Base-by-base conservation (phyloP, 2,113 vertebrate genomes). In the Centrocercus urophasianus region DNA sequence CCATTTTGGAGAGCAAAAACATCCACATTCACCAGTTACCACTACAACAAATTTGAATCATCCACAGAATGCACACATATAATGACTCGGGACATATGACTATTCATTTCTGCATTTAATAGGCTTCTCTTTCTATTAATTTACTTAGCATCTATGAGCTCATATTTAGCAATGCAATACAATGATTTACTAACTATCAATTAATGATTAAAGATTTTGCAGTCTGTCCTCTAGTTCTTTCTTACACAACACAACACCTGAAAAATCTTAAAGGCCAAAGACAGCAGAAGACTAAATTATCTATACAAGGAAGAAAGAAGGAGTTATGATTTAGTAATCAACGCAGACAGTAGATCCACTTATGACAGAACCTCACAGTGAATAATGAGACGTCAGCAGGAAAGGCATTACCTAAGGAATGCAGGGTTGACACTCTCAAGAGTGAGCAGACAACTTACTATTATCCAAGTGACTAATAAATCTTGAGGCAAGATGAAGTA, bases 41-140 rank as follows among this genome's bases (percentile, higher is more conserved):
- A 36, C 11, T 84, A 18, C 5, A 28, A 36, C 1, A 1, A 38
- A 66, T 50, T 65, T 56, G 34, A 43, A 24, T 88, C 17, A 54
- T 20, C 34, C 8, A 15, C 3, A 3, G 61, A 92, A 7, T 10
- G 5, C n/a, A 69, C 1, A 0, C 0, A 36, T 30, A 47, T 52
- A 12, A 36, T 15, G 5, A 48, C 25, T 30, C 22, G 32, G 32
- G 86, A 84, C 36, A 75, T 4, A 57, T 8, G 21, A 27, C 13
- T 75, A 15, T 67, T 18, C 2, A 2, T 17, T 78, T 70, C 42
- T 60, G 21, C 22, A 48, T 76, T 42, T 63, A 6, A 59, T 2
- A 61, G 47, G n/a, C n/a, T 63, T 27, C 24, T 13, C 48, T 50
- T 76, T 52, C 28, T 52, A 40, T 34, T 66, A 45, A 88, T 71